Evolutionary conservation across 2,797 vertebrate species (phyloP), one percentile per base, ranked within the genome.

Genomic region (Aphelocoma californica): DNA sequence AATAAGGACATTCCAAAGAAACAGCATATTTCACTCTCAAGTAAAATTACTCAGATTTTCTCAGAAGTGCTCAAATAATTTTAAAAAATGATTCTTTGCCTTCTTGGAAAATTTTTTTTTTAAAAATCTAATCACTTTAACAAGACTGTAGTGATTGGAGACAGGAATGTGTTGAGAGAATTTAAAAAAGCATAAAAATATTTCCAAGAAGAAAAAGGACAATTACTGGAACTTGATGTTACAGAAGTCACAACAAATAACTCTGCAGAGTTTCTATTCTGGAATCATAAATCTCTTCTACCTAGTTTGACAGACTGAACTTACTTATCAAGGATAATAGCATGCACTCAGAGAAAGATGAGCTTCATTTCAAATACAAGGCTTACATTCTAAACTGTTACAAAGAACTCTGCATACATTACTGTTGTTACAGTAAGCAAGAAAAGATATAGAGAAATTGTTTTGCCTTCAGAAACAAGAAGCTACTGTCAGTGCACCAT

Each of bases 221-320:
- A 70, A 21, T 54, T 25, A 31, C 40, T 20, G 98, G 98, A 94
- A 99, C 98, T 97, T 99, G 98, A 53, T 98, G 98, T 34, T 61
- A 69, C 10, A 45, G 16, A 78, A 78, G 23, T 44, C 32, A 61
- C 21, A 86, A 61, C 20, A 88, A 73, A 12, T 34, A 86, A 64
- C 29, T 50, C 42, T 15, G 9, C 1, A 44, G 15, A 81, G 21
- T 78, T 95, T 93, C 38, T 50, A 5, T 32, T 86, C 53, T 61
- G 48, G 36, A 94, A 70, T 13, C 25, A 66, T 25, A 83, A 42
- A 34, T 3, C 17, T 71, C 48, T 69, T 93, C 36, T 60, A 88
- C 2, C 3, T 28, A 60, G 25, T 10, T 1, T 32, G 32, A 84
- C 14, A 84, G 48, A 99, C 98, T 90, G 98, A 95, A 8, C 36